phyloP scores from a whole-genome alignment of 1,140 invertebrate species.

The Lethocerus indicus region DNA sequence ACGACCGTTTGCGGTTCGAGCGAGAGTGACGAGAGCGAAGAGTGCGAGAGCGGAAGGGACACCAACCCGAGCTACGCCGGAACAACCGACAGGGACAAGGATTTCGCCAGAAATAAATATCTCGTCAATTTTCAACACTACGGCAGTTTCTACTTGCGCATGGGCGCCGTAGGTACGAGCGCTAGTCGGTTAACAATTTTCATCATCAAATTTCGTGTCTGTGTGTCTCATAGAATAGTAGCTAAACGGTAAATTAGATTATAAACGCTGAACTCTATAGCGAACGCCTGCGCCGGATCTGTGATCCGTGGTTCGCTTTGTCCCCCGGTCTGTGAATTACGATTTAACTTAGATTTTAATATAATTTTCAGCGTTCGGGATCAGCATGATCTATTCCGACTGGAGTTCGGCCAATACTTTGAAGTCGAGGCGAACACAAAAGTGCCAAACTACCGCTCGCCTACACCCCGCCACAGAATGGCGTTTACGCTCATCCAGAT shows the following conservation, averaged over 20 bases:
- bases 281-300: too few relatives aligned
- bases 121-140: slow-evolving; percentile 41
- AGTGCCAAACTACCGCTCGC: slow-evolving; percentile 69
- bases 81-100: slow-evolving; percentile 20
- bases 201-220: too few relatives aligned
- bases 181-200: too few relatives aligned
- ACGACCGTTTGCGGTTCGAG: not conserved
- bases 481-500: slow-evolving; percentile 89
- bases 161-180: slow-evolving; percentile 77
- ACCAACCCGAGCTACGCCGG: slow-evolving; percentile 17
- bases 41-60: slow-evolving; percentile 16
- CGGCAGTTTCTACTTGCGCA: slow-evolving; percentile 81
- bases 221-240: too few relatives aligned
- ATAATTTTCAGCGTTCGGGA: slow-evolving; percentile 62
- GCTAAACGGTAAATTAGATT: too few relatives aligned
- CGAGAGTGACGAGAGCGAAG: slow-evolving; percentile 17
- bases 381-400: slow-evolving; percentile 85
- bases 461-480: slow-evolving; percentile 76
- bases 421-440: slow-evolving; percentile 68
- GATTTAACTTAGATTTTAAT: too few relatives aligned
- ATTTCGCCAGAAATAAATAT: slow-evolving; percentile 10
- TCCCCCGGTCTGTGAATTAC: too few relatives aligned
- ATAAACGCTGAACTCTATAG: too few relatives aligned
- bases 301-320: too few relatives aligned
- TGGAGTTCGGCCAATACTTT: slow-evolving; percentile 87